These are phyloP conservation scores for Aphidoletes aphidimyza DNA, from an alignment of 2,888 invertebrate species.

Conservation along the genomic window DNA sequence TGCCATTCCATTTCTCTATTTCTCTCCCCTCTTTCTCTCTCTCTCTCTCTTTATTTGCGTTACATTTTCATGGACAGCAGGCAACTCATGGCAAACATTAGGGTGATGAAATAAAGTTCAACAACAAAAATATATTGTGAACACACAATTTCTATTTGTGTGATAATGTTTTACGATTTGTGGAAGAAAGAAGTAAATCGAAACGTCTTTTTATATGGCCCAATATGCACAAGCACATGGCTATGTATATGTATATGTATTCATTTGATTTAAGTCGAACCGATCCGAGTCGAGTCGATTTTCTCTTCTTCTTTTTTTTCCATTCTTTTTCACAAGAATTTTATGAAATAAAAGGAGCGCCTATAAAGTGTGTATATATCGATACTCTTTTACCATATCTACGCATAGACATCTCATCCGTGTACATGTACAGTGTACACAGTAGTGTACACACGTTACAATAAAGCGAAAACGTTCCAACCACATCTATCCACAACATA, in stretches of 20 bases:
- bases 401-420: slow-evolving; percentile 48
- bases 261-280: no score
- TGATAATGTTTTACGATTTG: slow-evolving; percentile 51
- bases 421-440: no score
- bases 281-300: slow-evolving; percentile 13
- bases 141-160: slow-evolving; percentile 42
- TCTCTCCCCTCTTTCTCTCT: background rate
- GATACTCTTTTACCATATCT: background rate
- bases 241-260: background rate
- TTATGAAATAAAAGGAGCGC: slow-evolving; percentile 38
- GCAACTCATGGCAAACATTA: slow-evolving; percentile 24
- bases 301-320: background rate
- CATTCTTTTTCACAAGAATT: background rate
- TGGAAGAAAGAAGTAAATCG: slow-evolving; percentile 42
- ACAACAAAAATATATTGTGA: slow-evolving; percentile 27
- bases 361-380: slow-evolving; percentile 4
- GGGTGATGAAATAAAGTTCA: slow-evolving; percentile 45
- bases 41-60: background rate
- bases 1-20: background rate
- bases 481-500: no score
- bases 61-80: background rate
- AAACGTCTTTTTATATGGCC: slow-evolving; percentile 12
- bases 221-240: slow-evolving; percentile 29
- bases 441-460: slow-evolving; percentile 30
- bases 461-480: slow-evolving; percentile 35